Evolutionary conservation across 2,797 vertebrate species (phyloP), one percentile per base, ranked within the genome.

Genomic region (Gallirallus australis): DNA sequence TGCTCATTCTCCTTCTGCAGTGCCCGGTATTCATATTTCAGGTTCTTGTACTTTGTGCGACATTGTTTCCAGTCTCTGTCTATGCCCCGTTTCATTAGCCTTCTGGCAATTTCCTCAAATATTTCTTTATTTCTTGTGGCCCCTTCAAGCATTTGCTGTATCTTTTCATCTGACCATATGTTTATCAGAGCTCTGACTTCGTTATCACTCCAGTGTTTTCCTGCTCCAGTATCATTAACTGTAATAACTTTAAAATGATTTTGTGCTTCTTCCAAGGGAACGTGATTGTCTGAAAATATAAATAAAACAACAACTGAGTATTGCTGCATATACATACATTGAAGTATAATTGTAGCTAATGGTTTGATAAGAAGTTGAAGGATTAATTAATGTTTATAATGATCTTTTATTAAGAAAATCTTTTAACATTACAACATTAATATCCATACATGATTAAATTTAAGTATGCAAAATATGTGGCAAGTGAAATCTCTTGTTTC

Each of bases 31-130:
- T 99, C 98, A 10, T 99, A 99, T 97, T 99, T 99, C 60, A 99
- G 98, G 97, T 99, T 99, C 95, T 99, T 99, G 97, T 99, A 99
- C 96, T 99, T 99, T 19, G 98, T 99, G 89, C 97, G 98, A 86
- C 98, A 99, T 83, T 99, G 98, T 89, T 99, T 99, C 98, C 98
- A 99, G 97, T 99, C 98, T 14, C 98, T 98, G 20, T 99, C 98
- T 31, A 99, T 98, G 76, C 99, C 98, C 77, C 98, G 97, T 93
- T 98, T 98, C 97, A 98, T 97, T 70, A 99, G 72, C 91, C 98
- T 97, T 95, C 98, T 98, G 77, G 98, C 98, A 96, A 98, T 99
- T 98, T 99, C 98, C 94, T 99, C 98, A 64, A 99, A 99, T 94
- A 99, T 98, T 96, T 99, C 98, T 90, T 99, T 98, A 97, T 99